Conservation (phyloP, 92 coral and sea anemone species). For the Hydrozoanthus gracilis region DNA sequence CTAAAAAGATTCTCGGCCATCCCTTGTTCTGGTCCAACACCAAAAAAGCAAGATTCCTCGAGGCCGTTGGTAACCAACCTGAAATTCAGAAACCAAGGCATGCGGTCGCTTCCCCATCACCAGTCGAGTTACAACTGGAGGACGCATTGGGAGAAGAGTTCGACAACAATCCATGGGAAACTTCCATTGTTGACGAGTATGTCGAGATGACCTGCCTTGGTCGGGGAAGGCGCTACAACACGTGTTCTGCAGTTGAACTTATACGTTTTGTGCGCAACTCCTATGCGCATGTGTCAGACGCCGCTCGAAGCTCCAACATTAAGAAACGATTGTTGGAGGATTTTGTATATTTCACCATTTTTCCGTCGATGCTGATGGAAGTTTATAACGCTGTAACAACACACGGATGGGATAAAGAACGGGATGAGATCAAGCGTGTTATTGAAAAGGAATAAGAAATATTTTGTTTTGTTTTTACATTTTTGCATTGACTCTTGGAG, state of each 20-base stretch:
- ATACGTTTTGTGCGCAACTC: conserved; percentile 48
- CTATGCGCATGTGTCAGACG: conserved; percentile 40
- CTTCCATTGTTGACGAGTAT: conserved; percentile 16
- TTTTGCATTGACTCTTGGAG: too few species aligned
- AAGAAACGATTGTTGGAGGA: conserved; percentile 40
- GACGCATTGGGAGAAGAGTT: conserved; percentile 36
- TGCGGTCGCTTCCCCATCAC: conserved; percentile 9
- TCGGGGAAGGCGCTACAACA: conserved; percentile 29
- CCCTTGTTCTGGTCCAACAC: conserved; percentile 44
- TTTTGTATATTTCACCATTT: conserved; percentile 23
- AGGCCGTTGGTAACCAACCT: conserved; percentile 52
- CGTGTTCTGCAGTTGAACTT: conserved; percentile 42
- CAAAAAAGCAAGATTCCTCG: conserved; percentile 40
- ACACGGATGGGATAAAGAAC: conserved; percentile 42
- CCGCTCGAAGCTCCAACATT: conserved; percentile 11
- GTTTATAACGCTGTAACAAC: conserved; percentile 27
- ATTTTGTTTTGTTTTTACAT: too few species aligned
- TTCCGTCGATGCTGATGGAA: conserved; percentile 41
- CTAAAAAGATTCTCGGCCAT: conserved; percentile 21
- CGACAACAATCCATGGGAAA: conserved; percentile 28
- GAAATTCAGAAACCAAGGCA: conserved; percentile 48
- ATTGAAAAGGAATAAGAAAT: conserved; percentile 11
- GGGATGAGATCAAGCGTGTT: conserved; percentile 32
- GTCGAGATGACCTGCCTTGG: conserved; percentile 43
- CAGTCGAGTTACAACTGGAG: conserved; percentile 37